phyloP scores from a whole-genome alignment of 2,113 vertebrate genomes.

The Chamaea fasciata region DNA sequence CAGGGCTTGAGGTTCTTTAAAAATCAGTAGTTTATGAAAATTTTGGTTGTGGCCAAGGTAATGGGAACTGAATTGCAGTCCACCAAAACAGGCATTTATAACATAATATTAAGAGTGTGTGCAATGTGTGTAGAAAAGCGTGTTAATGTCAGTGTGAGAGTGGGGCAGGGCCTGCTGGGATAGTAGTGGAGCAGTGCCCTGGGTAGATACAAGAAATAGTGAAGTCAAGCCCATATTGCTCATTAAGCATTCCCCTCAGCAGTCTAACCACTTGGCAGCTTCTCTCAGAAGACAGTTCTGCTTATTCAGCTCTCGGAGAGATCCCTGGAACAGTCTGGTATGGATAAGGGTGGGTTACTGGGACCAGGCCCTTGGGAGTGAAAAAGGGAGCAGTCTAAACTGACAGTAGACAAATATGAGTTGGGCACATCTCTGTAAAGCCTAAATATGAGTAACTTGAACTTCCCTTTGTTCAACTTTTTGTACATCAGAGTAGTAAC shows the following conservation, averaged over 20 bases:
- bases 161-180: neutral
- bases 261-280: neutral
- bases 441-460: neutral
- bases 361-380: neutral
- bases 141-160: neutral
- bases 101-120: fast-evolving
- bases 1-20: neutral
- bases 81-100: neutral
- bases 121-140: neutral
- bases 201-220: neutral
- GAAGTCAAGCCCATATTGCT: neutral
- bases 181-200: too few species aligned
- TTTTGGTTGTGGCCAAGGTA: neutral
- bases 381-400: neutral
- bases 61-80: neutral
- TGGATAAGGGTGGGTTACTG: neutral
- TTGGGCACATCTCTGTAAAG: neutral
- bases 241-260: neutral
- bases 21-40: fast-evolving
- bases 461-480: neutral
- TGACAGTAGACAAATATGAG: neutral
- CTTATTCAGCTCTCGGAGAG: neutral
- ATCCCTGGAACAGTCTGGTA: neutral
- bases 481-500: neutral
- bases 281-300: neutral